phyloP scores from a whole-genome alignment of 1,140 invertebrate species.

The Bradynema listronoti region DNA sequence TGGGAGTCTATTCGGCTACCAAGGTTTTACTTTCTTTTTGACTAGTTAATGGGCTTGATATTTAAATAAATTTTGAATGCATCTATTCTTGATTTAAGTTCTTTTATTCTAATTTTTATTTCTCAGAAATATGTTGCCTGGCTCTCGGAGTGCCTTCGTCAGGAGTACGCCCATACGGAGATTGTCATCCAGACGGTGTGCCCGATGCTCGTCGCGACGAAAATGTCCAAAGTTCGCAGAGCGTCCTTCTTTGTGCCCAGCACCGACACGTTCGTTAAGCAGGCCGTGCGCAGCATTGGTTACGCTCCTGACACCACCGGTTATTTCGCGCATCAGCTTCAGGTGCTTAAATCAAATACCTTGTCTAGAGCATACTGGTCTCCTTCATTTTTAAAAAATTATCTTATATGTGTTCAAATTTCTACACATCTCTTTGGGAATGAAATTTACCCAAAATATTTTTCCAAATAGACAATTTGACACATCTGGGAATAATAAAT shows the following conservation, averaged over 20 bases:
- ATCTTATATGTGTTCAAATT: no score
- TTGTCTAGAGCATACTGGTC: no score
- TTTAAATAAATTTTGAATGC: no score
- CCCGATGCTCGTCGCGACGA: slow-evolving; percentile 42
- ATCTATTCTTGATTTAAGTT: slow-evolving; percentile 1
- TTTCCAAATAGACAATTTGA: no score
- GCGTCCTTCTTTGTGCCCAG: background rate
- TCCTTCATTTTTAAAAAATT: no score
- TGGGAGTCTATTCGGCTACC: slow-evolving; percentile 38
- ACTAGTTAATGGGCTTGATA: no score
- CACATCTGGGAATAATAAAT: no score
- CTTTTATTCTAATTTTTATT: no score
- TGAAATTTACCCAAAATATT: no score
- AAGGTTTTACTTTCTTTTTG: no score
- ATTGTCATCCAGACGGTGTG: slow-evolving; percentile 36
- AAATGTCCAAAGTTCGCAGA: slow-evolving; percentile 35
- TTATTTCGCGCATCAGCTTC: slow-evolving; percentile 13
- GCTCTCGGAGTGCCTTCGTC: slow-evolving; percentile 18
- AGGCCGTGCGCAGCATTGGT: slow-evolving; percentile 15
- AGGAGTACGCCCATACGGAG: slow-evolving; percentile 22
- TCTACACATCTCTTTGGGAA: no score
- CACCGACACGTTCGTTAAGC: background rate
- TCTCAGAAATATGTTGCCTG: slow-evolving; percentile 36
- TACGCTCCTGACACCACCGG: slow-evolving; percentile 8
- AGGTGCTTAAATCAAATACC: no score